Evolutionary conservation across 2,797 vertebrate genomes (phyloP).

Genomic region (Pantherophis vulpinus): DNA sequence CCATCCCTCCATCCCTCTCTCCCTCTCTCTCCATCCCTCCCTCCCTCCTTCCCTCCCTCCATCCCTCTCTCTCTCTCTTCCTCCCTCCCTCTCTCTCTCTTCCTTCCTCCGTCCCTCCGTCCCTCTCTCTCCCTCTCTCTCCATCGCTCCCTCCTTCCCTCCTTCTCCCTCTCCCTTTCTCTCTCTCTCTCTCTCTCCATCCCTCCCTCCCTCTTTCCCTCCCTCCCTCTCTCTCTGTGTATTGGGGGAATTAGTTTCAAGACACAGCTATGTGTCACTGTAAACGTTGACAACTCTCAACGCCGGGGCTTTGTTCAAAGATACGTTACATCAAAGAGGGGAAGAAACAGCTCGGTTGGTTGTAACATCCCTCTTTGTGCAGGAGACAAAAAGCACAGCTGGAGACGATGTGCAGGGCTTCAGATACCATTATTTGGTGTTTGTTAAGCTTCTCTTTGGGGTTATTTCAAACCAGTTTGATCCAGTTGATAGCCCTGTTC

Average conservation of each 20-base stretch:
- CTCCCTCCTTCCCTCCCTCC: too few relatives aligned
- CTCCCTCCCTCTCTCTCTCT: too few relatives aligned
- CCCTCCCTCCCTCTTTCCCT: too few relatives aligned
- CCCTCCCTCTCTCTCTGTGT: neutral
- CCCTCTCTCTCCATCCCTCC: too few relatives aligned
- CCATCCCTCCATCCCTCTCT: too few relatives aligned
- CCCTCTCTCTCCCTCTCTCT: too few relatives aligned
- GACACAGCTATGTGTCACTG: neutral
- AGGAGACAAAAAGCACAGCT: neutral
- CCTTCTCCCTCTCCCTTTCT: too few relatives aligned
- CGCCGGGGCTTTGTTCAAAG: neutral
- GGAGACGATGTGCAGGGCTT: neutral
- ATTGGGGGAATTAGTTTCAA: neutral
- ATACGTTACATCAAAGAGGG: neutral
- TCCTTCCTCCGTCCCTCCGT: too few relatives aligned
- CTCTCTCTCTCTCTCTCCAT: too few relatives aligned
- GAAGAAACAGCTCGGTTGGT: neutral
- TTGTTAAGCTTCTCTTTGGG: neutral
- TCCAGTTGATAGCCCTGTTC: neutral
- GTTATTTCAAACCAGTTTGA: neutral
- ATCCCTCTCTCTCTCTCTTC: rapidly evolving
- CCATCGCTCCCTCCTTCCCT: too few relatives aligned
- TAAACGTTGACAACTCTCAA: neutral
- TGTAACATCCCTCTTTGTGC: neutral
- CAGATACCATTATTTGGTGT: neutral